These are phyloP conservation scores for Gryllus bimaculatus DNA, from an alignment of 1,140 invertebrate genomes.

Conservation along the genomic window DNA sequence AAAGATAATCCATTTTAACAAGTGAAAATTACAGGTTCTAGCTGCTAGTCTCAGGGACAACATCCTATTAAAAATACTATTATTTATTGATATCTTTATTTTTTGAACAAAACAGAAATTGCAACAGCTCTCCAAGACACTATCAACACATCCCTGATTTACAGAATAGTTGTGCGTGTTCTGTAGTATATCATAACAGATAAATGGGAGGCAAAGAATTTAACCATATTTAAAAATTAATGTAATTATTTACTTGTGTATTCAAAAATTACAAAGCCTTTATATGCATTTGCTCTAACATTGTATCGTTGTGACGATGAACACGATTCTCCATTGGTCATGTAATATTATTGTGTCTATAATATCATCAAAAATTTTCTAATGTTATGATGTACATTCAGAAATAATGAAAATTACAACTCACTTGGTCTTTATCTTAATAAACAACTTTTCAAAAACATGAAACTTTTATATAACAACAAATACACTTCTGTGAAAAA, in stretches of 20 bases:
- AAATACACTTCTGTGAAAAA: not conserved
- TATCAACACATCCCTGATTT: not conserved
- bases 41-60: not conserved
- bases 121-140: not conserved
- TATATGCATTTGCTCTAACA: not conserved
- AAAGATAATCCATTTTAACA: not conserved
- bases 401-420: slow-evolving; percentile 2
- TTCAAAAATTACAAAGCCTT: not conserved
- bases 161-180: not conserved
- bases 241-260: not conserved
- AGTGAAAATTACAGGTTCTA: not conserved
- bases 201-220: not conserved
- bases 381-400: not conserved
- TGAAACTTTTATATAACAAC: not conserved
- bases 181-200: not conserved
- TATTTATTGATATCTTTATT: not conserved
- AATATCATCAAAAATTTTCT: slow-evolving; percentile 1
- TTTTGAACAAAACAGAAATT: not conserved
- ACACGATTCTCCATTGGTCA: not conserved
- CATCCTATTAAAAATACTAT: not conserved
- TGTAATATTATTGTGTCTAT: slow-evolving; percentile 6
- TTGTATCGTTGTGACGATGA: not conserved
- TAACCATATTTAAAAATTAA: not conserved
- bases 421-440: not conserved
- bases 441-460: not conserved